These are phyloP conservation scores for Petaurus breviceps DNA, from an alignment of 2,113 vertebrate species.

Conservation along the genomic window DNA sequence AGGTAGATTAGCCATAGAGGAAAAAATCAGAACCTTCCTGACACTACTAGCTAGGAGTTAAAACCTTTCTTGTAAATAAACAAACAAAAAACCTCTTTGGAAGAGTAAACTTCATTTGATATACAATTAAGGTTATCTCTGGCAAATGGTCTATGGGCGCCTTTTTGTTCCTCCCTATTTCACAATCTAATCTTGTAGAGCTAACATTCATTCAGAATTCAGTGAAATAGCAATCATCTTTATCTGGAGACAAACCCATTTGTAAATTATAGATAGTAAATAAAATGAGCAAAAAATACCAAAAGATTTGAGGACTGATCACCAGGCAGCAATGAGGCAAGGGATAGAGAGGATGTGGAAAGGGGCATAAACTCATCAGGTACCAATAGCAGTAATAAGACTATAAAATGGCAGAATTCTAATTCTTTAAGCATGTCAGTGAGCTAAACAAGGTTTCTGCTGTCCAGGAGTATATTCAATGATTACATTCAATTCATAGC, in stretches of 20 bases:
- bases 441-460: neutral
- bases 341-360: neutral
- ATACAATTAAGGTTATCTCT: neutral
- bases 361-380: neutral
- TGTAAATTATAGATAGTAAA: neutral
- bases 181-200: neutral
- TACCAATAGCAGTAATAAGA: neutral
- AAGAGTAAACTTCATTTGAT: neutral
- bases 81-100: neutral
- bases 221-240: neutral
- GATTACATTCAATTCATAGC: neutral
- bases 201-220: neutral
- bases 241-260: no score
- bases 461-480: neutral
- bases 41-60: constrained; percentile 20
- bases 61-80: neutral
- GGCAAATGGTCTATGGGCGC: neutral
- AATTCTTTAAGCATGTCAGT: neutral
- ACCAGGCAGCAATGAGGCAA: neutral
- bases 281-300: neutral
- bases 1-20: neutral
- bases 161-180: neutral
- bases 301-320: neutral
- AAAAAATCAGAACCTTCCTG: constrained; percentile 18
- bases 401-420: neutral